Base-by-base conservation (phyloP, 92 coral and sea anemone species). In the Zoanthus sansibaricus region DNA sequence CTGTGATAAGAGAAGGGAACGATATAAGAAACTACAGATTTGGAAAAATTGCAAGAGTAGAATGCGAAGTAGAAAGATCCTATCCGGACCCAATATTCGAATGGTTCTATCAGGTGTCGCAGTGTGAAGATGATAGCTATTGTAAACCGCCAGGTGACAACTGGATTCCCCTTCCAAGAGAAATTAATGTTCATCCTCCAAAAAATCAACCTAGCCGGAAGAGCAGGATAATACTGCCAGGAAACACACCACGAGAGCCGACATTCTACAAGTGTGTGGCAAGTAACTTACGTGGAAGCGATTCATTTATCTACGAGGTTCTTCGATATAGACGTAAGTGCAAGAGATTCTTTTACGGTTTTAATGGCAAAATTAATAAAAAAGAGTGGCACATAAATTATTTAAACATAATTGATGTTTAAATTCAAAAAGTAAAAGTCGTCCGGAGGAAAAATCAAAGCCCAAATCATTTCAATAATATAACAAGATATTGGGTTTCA, bases 211-310 rank as follows among this genome's bases (percentile, higher is more conserved):
- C 73, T 62, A 20, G 59, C 0, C 0, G 4, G 45, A 68, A 5
- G 21, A 80, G 85, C 14, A 64, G 85, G 14, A 1, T 80, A 20
- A 20, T 44, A 11, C 61, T 80, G 3, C 62, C 74, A 8, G 16
- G 14, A 2, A n/a, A 45, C 33, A 32, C 17, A 46, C 85, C 85
- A 67, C 42, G 20, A 6, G 44, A 44, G 37, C 59, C 74, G 1
- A 31, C 97, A 21, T 85, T 84, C 51, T 96, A 92, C 79, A 83
- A 78, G 46, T 96, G 99, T 67, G 15, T 72, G 52, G 98, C 99
- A 9, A 73, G 1, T 16, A 96, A 95, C 68, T 9, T 31, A 6
- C 71, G 62, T 69, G 98, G 98, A 48, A 86, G 69, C 44, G 94
- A 88, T 56, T 78, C 86, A 17, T 59, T 72, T 31, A 32, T 48